Conservation (phyloP, 2,888 invertebrate genomes). For the Cerastis rubricosa region DNA sequence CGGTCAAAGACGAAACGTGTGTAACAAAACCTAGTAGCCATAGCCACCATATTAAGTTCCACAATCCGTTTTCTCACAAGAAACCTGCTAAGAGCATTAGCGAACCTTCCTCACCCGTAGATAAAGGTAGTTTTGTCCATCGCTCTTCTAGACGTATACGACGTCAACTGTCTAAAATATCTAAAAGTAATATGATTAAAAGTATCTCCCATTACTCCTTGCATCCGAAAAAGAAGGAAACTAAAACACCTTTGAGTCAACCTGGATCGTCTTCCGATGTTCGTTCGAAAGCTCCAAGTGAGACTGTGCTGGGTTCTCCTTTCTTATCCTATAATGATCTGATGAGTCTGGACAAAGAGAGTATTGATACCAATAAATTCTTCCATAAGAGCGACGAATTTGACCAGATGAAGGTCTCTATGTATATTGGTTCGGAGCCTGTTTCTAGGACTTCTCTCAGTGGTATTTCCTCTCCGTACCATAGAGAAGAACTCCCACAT, state of each 20-base stretch:
- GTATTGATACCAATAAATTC: slow-evolving; percentile 73
- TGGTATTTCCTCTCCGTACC: slow-evolving; percentile 75
- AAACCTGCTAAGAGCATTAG: slow-evolving; percentile 84
- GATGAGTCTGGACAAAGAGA: slow-evolving; percentile 82
- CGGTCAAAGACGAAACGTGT: slow-evolving; percentile 75
- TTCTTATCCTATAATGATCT: slow-evolving; percentile 88
- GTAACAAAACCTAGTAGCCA: slow-evolving; percentile 78
- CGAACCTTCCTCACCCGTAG: slow-evolving; percentile 86
- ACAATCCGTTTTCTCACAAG: slow-evolving; percentile 85
- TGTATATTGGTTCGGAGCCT: slow-evolving; percentile 89
- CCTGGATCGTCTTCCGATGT: slow-evolving; percentile 84
- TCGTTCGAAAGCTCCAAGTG: slow-evolving; percentile 84
- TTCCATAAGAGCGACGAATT: slow-evolving; percentile 84
- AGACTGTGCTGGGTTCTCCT: slow-evolving; percentile 89
- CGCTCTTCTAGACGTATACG: slow-evolving; percentile 86
- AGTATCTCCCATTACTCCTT: slow-evolving; percentile 87
- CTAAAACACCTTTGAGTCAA: slow-evolving; percentile 80
- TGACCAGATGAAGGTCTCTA: slow-evolving; percentile 79
- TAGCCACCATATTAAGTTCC: slow-evolving; percentile 81
- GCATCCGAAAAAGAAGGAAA: slow-evolving; percentile 83
- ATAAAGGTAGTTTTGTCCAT: slow-evolving; percentile 84
- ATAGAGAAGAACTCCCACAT: slow-evolving; percentile 75
- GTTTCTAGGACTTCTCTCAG: slow-evolving; percentile 84
- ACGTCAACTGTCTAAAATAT: slow-evolving; percentile 83
- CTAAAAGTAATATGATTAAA: slow-evolving; percentile 87